phyloP scores from a whole-genome alignment of 2,797 vertebrate species.

The Coluber constrictor region DNA sequence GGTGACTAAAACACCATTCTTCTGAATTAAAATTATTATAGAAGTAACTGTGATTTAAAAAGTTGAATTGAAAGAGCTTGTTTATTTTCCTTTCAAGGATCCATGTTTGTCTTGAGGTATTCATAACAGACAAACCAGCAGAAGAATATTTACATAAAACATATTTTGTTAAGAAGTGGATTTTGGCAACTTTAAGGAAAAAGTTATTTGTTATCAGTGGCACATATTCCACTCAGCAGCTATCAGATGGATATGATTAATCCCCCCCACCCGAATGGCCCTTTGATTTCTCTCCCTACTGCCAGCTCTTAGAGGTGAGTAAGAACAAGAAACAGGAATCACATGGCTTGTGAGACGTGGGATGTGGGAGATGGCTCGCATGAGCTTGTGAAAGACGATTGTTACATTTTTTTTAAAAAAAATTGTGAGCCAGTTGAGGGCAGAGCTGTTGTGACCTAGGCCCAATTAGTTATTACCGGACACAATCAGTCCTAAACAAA shows the following conservation, averaged over 20 bases:
- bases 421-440: background rate
- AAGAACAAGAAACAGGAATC: background rate
- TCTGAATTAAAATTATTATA: conserved; percentile 51
- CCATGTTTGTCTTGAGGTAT: conserved; percentile 56
- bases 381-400: background rate
- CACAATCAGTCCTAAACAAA: no score
- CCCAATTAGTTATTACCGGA: no score
- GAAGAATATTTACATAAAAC: conserved; percentile 57
- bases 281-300: conserved; percentile 53
- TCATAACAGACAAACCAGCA: conserved; percentile 49
- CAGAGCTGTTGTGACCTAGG: background rate
- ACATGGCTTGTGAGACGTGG: background rate
- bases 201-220: background rate
- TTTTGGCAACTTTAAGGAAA: background rate
- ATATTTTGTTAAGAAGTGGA: background rate
- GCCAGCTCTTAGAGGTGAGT: background rate
- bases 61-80: conserved; percentile 62
- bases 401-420: background rate
- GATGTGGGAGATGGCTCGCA: background rate
- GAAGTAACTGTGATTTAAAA: conserved; percentile 59
- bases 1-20: conserved; percentile 52
- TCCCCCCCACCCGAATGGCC: rapidly evolving
- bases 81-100: conserved; percentile 43
- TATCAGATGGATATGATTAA: background rate
- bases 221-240: background rate